These are phyloP conservation scores for Lithophane leautieri DNA, from an alignment of 2,888 invertebrate genomes.

Conservation along the genomic window DNA sequence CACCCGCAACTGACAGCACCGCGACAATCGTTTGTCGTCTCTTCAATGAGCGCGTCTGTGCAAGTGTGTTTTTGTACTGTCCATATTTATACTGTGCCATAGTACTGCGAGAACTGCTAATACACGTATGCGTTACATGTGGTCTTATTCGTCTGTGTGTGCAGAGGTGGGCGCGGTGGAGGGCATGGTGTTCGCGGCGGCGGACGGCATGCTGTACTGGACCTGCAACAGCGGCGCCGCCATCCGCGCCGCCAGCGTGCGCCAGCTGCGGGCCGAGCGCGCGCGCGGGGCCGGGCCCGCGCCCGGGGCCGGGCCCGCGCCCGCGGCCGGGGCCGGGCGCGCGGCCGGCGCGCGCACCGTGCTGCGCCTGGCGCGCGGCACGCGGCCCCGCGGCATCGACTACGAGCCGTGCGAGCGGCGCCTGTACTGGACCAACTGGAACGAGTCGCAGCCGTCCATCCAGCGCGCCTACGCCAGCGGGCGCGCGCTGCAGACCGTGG, in stretches of 20 bases:
- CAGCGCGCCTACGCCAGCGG: conserved; percentile 94
- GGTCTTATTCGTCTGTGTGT: neutral
- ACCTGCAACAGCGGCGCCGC: conserved; percentile 94
- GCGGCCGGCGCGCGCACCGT: conserved; percentile 90
- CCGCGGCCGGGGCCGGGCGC: conserved; percentile 91
- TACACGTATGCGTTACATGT: neutral
- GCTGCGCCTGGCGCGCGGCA: conserved; percentile 92
- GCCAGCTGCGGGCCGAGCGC: neutral
- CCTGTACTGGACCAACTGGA: conserved; percentile 98
- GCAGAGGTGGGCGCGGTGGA: conserved; percentile 96
- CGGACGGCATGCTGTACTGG: conserved; percentile 94
- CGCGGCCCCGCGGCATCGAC: conserved; percentile 96
- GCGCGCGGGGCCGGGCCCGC: conserved; percentile 91
- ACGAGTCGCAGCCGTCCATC: conserved; percentile 94
- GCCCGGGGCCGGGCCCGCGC: conserved; percentile 67
- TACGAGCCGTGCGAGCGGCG: conserved; percentile 94
- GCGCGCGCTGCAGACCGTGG: conserved; percentile 92
- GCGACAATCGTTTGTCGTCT: too few species aligned
- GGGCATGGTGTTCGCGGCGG: conserved; percentile 94
- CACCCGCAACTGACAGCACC: too few species aligned
- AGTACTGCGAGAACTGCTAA: neutral
- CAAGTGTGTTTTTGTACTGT: too few species aligned
- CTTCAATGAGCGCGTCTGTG: too few species aligned
- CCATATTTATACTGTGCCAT: too few species aligned
- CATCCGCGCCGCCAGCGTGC: conserved; percentile 82